phyloP scores from a whole-genome alignment of 2,797 vertebrate genomes.

The Cryptoblepharus egeriae region DNA sequence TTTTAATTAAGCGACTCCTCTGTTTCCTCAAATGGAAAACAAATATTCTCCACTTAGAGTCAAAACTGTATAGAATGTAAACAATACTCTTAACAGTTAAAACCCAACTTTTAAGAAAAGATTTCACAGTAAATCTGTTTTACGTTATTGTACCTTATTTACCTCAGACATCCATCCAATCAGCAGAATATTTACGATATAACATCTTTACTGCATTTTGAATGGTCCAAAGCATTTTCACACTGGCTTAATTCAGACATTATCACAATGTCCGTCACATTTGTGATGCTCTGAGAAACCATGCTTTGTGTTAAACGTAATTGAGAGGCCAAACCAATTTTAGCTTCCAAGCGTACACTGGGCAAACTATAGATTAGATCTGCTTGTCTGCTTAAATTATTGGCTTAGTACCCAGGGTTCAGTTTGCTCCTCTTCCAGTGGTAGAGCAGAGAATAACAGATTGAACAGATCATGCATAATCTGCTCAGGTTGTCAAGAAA shows the following conservation, averaged over 20 bases:
- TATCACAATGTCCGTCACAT: background rate
- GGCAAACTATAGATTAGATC: background rate
- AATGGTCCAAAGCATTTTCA: background rate
- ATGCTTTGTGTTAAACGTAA: background rate
- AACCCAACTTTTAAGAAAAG: no score
- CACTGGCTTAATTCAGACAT: background rate
- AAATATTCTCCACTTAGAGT: no score
- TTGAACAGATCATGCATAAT: background rate
- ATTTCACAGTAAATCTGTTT: background rate
- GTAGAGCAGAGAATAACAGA: background rate
- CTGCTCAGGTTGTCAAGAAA: constrained; percentile 21
- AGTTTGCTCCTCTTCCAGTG: background rate
- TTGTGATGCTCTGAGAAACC: no score
- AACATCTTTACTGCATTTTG: background rate
- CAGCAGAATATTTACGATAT: background rate
- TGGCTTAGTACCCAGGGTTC: background rate
- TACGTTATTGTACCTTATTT: background rate
- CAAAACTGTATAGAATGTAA: no score
- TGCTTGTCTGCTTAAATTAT: background rate
- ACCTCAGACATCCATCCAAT: background rate
- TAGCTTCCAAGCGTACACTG: background rate
- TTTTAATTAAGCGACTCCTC: no score
- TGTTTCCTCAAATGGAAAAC: no score
- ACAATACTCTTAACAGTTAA: no score
- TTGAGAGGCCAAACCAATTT: background rate